A percentile compares a stretch with the other conserved stretches of the same genome.
Evolutionary conservation across 2,888 invertebrate genomes (phyloP).

Genomic region (Polydrusus cervinus): DNA sequence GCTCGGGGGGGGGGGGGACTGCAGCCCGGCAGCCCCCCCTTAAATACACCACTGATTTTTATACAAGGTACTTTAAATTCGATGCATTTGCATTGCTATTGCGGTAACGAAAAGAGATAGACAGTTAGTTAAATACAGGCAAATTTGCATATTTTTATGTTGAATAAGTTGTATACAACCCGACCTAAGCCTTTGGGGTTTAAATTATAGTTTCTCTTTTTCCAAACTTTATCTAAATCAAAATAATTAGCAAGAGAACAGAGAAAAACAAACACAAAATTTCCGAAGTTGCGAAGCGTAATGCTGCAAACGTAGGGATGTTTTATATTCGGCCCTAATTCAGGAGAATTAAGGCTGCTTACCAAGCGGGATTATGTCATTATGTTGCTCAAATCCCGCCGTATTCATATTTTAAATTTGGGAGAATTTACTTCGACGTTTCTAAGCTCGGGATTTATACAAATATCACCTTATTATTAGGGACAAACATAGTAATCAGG

Average conservation of each 20-base stretch:
- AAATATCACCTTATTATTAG: constrained; percentile 48
- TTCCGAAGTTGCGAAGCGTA: constrained; percentile 35
- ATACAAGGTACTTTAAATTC: no score
- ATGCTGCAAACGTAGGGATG: constrained; percentile 46
- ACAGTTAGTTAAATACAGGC: no score
- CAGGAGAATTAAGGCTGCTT: constrained; percentile 52
- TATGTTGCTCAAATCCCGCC: constrained; percentile 49
- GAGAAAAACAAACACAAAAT: constrained; percentile 13
- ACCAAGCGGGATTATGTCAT: constrained; percentile 54
- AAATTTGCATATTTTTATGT: no score
- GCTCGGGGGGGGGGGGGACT: no score
- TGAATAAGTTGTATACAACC: no score
- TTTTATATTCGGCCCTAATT: constrained; percentile 54
- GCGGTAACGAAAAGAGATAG: no score
- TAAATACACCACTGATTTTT: no score
- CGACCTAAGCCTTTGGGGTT: no score
- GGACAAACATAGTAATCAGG: constrained; percentile 24
- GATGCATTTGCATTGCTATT: no score
- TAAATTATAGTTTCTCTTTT: not conserved
- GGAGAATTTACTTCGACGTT: constrained; percentile 51
- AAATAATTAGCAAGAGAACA: not conserved
- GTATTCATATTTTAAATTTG: constrained; percentile 55
- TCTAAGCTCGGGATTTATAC: constrained; percentile 39
- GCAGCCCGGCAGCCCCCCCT: no score
- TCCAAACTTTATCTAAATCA: not conserved